Percentiles rank a stretch among this genome's conserved stretches.
Evolutionary conservation across 1,140 invertebrate genomes (phyloP).

Genomic region (Arion vulgaris): DNA sequence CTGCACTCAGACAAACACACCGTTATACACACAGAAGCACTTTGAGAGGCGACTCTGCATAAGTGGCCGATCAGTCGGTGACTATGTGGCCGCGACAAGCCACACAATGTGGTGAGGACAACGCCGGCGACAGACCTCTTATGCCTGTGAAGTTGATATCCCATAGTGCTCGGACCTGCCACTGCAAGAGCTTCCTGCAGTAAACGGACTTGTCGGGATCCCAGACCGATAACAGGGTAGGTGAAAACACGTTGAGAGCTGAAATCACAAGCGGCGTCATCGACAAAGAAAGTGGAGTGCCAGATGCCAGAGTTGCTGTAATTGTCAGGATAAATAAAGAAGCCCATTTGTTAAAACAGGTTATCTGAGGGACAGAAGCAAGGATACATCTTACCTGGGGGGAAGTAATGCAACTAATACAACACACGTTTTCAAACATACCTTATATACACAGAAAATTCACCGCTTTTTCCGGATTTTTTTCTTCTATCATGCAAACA

Average conservation of each 20-base stretch:
- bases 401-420: too few relatives aligned
- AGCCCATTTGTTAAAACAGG: not conserved
- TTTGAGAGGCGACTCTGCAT: not conserved
- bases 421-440: too few relatives aligned
- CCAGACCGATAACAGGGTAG: not conserved
- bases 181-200: not conserved
- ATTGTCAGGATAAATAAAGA: not conserved
- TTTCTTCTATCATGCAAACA: too few relatives aligned
- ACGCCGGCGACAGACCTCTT: not conserved
- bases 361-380: too few relatives aligned
- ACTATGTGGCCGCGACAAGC: not conserved
- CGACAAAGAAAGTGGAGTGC: not conserved
- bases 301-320: not conserved
- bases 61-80: not conserved
- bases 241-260: not conserved
- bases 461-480: too few relatives aligned
- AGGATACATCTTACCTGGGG: too few relatives aligned
- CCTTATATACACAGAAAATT: too few relatives aligned
- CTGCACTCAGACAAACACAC: not conserved
- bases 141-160: not conserved
- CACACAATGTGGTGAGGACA: not conserved
- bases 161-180: not conserved
- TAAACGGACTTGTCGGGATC: not conserved
- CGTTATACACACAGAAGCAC: not conserved
- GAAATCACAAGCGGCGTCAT: not conserved